phyloP scores from a whole-genome alignment of 2,797 vertebrate genomes.

The Gymnocypris eckloni region DNA sequence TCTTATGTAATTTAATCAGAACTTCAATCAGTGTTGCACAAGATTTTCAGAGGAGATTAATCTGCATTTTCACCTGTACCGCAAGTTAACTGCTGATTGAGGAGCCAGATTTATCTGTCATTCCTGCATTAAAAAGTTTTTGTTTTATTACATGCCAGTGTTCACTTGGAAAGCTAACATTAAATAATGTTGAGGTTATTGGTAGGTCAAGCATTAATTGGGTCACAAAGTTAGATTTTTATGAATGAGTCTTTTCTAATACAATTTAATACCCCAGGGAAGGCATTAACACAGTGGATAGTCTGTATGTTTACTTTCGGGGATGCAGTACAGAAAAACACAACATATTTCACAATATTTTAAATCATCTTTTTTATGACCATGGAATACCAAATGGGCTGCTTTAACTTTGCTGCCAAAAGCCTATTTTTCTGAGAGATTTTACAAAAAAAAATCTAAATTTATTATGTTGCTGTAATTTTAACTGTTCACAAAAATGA shows the following conservation, averaged over 20 bases:
- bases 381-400: no score
- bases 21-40: background rate
- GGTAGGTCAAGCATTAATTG: background rate
- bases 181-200: background rate
- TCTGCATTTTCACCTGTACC: background rate
- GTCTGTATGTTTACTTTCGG: background rate
- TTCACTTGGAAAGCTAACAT: background rate
- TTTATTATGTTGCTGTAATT: no score
- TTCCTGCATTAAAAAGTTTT: background rate
- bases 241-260: background rate
- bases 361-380: no score
- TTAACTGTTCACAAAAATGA: no score
- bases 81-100: background rate
- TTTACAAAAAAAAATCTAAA: no score
- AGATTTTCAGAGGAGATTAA: background rate
- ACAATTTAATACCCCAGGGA: background rate
- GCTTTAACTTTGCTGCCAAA: no score
- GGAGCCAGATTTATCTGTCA: background rate
- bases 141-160: background rate
- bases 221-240: background rate
- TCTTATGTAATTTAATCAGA: constrained; percentile 51
- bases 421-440: no score
- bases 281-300: background rate
- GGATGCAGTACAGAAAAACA: background rate
- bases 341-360: background rate